Conservation (phyloP, 2,888 invertebrate species). For the Drosophila borealis region DNA sequence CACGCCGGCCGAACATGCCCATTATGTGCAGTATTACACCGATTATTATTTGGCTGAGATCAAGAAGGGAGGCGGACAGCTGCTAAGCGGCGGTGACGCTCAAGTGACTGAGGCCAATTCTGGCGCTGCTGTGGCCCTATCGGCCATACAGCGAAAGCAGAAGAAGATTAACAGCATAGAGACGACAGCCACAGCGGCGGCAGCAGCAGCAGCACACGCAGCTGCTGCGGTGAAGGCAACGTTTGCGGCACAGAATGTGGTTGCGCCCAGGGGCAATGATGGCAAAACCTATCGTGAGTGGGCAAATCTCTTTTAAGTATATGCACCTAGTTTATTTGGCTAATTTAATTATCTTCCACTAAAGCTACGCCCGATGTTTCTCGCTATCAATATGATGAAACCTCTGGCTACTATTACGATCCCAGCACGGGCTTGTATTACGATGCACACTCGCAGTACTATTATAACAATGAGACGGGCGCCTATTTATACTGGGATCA, state of each 20-base stretch:
- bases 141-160: conserved; percentile 88
- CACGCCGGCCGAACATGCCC: conserved; percentile 89
- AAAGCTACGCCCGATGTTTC: conserved; percentile 93
- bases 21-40: conserved; percentile 90
- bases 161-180: conserved; percentile 83
- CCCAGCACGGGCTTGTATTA: conserved; percentile 97
- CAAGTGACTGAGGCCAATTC: conserved; percentile 88
- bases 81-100: conserved; percentile 42
- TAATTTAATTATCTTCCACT: background rate
- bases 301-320: background rate
- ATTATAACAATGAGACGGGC: conserved; percentile 95
- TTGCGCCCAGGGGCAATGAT: conserved; percentile 82
- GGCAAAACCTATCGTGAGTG: conserved; percentile 84
- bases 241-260: conserved; percentile 63
- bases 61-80: conserved; percentile 81
- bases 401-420: conserved; percentile 98
- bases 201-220: conserved; percentile 80
- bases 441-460: conserved; percentile 97
- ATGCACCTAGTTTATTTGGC: background rate
- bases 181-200: conserved; percentile 82
- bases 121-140: conserved; percentile 95
- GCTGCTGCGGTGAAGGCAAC: conserved; percentile 84
- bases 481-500: conserved; percentile 98
- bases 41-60: conserved; percentile 88
- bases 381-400: conserved; percentile 96